phyloP scores from a whole-genome alignment of 2,113 vertebrate species.

The Chloroceryle aenea region DNA sequence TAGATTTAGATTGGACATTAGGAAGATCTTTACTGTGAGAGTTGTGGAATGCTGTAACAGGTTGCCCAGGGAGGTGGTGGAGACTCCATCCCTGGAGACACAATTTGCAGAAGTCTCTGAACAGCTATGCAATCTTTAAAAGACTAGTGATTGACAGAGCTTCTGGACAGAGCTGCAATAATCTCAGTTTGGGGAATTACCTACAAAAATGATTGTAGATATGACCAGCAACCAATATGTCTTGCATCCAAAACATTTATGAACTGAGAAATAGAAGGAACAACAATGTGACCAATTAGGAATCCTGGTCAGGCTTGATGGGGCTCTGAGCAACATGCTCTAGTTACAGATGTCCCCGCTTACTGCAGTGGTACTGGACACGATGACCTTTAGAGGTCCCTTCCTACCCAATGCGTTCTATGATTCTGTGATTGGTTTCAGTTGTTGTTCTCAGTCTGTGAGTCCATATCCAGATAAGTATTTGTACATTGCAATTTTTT shows the following conservation, averaged over 20 bases:
- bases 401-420: too few species aligned
- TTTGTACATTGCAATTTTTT: neutral
- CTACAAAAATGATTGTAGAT: neutral
- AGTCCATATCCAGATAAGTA: neutral
- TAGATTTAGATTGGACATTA: too few species aligned
- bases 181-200: neutral
- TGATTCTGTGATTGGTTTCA: neutral
- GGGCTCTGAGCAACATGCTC: too few species aligned
- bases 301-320: neutral
- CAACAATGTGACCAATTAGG: neutral
- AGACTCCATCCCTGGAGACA: too few species aligned
- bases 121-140: neutral
- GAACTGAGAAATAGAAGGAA: neutral
- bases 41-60: too few species aligned
- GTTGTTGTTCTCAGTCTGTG: neutral
- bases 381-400: too few species aligned
- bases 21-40: too few species aligned
- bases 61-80: too few species aligned
- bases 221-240: neutral
- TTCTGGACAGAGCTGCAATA: neutral
- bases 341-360: too few species aligned
- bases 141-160: neutral
- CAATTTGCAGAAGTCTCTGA: neutral
- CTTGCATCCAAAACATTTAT: neutral
- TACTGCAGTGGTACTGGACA: too few species aligned